Percentiles rank a stretch among this genome's conserved stretches.
These are phyloP conservation scores for Myotis brandtii DNA, from an alignment of 2,113 vertebrate species.

Conservation along the genomic window DNA sequence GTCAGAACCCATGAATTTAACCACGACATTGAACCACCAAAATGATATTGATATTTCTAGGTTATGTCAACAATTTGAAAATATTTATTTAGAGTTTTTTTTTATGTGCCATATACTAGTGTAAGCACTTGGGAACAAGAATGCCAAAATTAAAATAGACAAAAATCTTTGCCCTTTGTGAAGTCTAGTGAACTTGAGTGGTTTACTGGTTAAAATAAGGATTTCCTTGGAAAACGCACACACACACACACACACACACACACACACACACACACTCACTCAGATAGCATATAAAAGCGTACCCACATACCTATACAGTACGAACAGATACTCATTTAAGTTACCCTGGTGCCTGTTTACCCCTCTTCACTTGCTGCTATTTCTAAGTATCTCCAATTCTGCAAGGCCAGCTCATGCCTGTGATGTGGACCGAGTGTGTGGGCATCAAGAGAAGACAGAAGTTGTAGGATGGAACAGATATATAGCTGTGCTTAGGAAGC, in stretches of 20 bases:
- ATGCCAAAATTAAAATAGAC: not conserved
- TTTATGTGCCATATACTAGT: not conserved
- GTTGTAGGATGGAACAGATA: too few species aligned
- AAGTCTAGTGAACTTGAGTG: not conserved
- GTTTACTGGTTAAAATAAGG: not conserved
- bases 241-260: too few species aligned
- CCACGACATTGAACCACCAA: not conserved
- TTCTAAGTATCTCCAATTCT: not conserved
- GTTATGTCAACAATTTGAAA: not conserved
- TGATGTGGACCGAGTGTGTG: fast-evolving
- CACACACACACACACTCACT: too few species aligned
- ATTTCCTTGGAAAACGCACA: not conserved
- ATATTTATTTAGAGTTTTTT: not conserved
- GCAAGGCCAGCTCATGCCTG: not conserved
- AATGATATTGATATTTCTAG: not conserved
- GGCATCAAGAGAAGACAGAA: too few species aligned
- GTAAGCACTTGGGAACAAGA: not conserved
- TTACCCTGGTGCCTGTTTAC: too few species aligned
- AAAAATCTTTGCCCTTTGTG: not conserved
- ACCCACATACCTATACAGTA: fast-evolving
- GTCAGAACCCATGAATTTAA: not conserved
- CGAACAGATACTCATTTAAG: too few species aligned
- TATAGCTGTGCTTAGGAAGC: not conserved
- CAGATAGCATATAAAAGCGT: not conserved
- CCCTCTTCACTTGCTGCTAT: not conserved